phyloP scores from a whole-genome alignment of 1,140 invertebrate species.

The Heliothis virescens region DNA sequence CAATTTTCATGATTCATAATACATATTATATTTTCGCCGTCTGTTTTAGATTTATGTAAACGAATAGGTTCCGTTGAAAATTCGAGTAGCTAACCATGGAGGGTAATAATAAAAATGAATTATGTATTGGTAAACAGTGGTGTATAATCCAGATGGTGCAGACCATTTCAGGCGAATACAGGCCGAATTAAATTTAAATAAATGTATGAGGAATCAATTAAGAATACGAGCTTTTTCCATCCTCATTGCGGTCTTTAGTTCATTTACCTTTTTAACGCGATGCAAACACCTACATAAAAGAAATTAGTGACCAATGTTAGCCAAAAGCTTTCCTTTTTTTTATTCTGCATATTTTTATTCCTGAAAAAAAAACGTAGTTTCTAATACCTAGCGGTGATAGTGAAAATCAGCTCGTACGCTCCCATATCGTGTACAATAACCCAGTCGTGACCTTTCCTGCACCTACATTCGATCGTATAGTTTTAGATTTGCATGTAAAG shows the following conservation, averaged over 20 bases:
- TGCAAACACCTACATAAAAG: too few relatives aligned
- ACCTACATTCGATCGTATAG: constrained; percentile 32
- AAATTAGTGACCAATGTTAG: too few relatives aligned
- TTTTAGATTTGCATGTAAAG: constrained; percentile 39
- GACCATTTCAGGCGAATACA: too few relatives aligned
- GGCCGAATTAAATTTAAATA: too few relatives aligned
- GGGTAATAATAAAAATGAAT: constrained; percentile 29
- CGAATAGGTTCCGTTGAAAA: constrained; percentile 1
- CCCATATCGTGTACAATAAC: constrained; percentile 21
- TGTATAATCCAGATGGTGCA: neutral
- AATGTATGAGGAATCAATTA: too few relatives aligned
- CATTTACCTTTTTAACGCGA: too few relatives aligned
- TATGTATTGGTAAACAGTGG: constrained; percentile 3
- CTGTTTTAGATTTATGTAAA: constrained; percentile 41
- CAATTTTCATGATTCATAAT: constrained; percentile 40
- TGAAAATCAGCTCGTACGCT: neutral
- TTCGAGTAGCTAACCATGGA: neutral
- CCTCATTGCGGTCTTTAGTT: too few relatives aligned
- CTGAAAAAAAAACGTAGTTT: neutral
- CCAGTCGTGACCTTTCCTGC: neutral
- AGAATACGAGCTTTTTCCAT: too few relatives aligned
- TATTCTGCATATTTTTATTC: too few relatives aligned
- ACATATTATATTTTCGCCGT: constrained; percentile 18
- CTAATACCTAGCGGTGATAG: neutral
- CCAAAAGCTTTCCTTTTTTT: too few relatives aligned